Conservation (phyloP, 2,888 invertebrate species). For the Tipula helvola region DNA sequence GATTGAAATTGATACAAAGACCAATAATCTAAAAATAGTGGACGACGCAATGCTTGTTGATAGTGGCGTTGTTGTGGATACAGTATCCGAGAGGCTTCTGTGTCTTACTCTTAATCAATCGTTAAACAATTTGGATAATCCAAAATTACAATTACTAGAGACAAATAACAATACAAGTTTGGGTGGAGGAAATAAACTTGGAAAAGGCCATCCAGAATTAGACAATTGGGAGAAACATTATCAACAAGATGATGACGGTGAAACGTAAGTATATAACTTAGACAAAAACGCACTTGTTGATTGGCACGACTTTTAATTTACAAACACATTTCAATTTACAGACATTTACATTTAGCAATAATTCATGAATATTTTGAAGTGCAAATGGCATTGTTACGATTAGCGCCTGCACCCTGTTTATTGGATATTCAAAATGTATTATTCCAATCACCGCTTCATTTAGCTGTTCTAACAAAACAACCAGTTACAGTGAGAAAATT, state of each 20-base stretch:
- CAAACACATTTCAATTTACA: slow-evolving; percentile 35
- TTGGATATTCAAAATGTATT: slow-evolving; percentile 71
- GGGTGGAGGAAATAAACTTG: slow-evolving; percentile 8
- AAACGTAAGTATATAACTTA: slow-evolving; percentile 61
- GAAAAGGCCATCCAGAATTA: slow-evolving; percentile 16
- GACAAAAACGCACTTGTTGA: not conserved
- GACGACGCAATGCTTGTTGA: slow-evolving; percentile 43
- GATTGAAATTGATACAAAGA: slow-evolving; percentile 21
- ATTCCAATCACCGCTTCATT: slow-evolving; percentile 71
- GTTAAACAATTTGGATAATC: slow-evolving; percentile 21
- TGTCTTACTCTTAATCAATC: slow-evolving; percentile 38
- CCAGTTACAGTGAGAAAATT: slow-evolving; percentile 61
- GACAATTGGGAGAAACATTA: slow-evolving; percentile 49
- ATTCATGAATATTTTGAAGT: slow-evolving; percentile 61
- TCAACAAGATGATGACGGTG: slow-evolving; percentile 71
- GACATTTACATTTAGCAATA: slow-evolving; percentile 76
- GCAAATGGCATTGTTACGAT: slow-evolving; percentile 58
- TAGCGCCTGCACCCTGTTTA: slow-evolving; percentile 63
- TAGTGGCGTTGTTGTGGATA: slow-evolving; percentile 48
- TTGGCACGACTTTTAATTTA: not conserved
- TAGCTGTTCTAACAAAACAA: slow-evolving; percentile 69
- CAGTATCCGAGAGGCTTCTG: slow-evolving; percentile 47
- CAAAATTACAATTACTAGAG: slow-evolving; percentile 16
- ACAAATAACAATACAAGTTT: slow-evolving; percentile 13
- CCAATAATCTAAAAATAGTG: slow-evolving; percentile 14